Base-by-base conservation (phyloP, 23 tunicate genomes). In the Ciona savignyi region DNA sequence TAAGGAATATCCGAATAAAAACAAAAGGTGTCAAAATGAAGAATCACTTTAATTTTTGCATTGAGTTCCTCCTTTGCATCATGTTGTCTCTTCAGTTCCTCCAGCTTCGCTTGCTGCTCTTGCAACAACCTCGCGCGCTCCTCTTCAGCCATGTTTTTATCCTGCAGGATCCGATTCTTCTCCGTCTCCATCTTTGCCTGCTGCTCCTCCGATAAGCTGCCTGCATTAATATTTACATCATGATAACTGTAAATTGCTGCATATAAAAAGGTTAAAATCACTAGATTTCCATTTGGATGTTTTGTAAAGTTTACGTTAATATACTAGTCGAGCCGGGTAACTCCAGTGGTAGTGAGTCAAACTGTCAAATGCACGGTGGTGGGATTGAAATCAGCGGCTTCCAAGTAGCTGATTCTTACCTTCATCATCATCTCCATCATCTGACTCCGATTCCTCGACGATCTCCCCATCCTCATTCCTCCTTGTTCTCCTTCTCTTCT, bases 141-240 rank as follows among this genome's bases (percentile, higher is more conserved):
- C 70, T 82, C 95, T 67, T 94, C 87, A 25, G 99, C 95, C 81
- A 86, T 86, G 23, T 62, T 76, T 68, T 87, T 79, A 71, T 86
- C 95, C 48, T 94, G 89, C 60, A 88, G 35, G 34, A 94, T 94
- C 32, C 93, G 67, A 0, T 70, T 33, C 71, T 94, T 94, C 30
- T 86, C 95, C 27, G 72, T 81, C 78, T 94, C 95, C 67, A 94
- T 32, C 68, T 68, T 70, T 26, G 83, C 86, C 29, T 77, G 78
- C 27, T 83, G 69, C 24, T 83, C 83, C 60, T 82, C 99, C 23
- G 99, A 81, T 23, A 93, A 31, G 24, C 76, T 70, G 31, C 77
- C 90, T 90, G 31, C 15, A 34, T 11, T 60, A 51, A 25, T 11
- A 6, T 6, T n/a, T n/a, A n/a, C n/a, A n/a, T n/a, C n/a, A n/a